These are phyloP conservation scores for Orgyia antiqua DNA, from an alignment of 2,888 invertebrate species.

Conservation along the genomic window DNA sequence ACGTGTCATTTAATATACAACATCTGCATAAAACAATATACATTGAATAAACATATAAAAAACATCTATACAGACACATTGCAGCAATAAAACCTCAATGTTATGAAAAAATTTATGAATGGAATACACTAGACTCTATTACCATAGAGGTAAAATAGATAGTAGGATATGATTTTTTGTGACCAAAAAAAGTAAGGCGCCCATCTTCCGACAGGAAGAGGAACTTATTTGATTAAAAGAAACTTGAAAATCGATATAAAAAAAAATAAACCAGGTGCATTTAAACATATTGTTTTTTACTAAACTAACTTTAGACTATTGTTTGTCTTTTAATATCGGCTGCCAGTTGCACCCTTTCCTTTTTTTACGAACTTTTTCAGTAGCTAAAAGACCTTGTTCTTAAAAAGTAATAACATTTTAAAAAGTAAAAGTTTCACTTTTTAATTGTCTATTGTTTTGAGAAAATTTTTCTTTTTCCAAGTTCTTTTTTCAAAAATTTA, in stretches of 20 bases:
- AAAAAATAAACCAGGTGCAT: constrained; percentile 66
- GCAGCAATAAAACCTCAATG: constrained; percentile 49
- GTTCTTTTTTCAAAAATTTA: no score
- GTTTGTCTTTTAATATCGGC: constrained; percentile 60
- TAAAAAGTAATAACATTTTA: constrained; percentile 35
- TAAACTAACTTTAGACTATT: constrained; percentile 33
- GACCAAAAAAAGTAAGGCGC: constrained; percentile 55
- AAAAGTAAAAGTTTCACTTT: constrained; percentile 57
- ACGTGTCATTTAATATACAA: no score
- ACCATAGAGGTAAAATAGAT: constrained; percentile 24
- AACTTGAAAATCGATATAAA: constrained; percentile 58
- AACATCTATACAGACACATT: constrained; percentile 54
- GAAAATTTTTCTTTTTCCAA: no score
- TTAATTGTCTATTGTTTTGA: constrained; percentile 9
- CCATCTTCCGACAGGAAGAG: constrained; percentile 73
- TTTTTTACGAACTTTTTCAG: constrained; percentile 39
- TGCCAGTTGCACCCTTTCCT: constrained; percentile 55
- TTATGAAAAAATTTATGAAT: constrained; percentile 6
- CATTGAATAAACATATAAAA: constrained; percentile 51
- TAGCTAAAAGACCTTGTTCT: constrained; percentile 37
- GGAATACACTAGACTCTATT: constrained; percentile 19
- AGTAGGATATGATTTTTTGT: constrained; percentile 29
- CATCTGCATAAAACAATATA: constrained; percentile 64
- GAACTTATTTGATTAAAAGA: constrained; percentile 75
- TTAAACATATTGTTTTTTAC: constrained; percentile 52